Evolutionary conservation across 2,113 vertebrate genomes (phyloP).

Genomic region (Brachypteracias leptosomus): DNA sequence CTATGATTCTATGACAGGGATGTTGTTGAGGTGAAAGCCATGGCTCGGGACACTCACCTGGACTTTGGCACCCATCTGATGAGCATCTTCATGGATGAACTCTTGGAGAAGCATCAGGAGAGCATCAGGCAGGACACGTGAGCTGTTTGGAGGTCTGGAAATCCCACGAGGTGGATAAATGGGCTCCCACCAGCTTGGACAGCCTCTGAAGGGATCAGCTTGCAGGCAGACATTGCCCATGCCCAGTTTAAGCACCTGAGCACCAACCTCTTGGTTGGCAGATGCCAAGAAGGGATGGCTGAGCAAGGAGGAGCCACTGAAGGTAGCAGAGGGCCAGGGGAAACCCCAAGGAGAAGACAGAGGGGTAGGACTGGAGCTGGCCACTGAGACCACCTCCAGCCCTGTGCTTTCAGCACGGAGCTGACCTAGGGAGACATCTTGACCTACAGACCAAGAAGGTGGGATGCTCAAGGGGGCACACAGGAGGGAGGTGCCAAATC

Average conservation of each 20-base stretch:
- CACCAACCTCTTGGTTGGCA: neutral
- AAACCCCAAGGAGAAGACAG: neutral
- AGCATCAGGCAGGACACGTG: neutral
- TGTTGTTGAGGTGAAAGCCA: neutral
- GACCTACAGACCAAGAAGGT: neutral
- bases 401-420: neutral
- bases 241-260: neutral
- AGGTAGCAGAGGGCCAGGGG: neutral
- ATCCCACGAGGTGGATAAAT: neutral
- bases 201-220: neutral
- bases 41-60: neutral
- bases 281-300: neutral
- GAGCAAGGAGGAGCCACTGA: neutral
- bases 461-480: neutral
- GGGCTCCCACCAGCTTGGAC: neutral
- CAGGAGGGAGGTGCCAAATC: neutral
- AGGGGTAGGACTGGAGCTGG: neutral
- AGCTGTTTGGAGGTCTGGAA: neutral
- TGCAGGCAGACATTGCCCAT: neutral
- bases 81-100: neutral
- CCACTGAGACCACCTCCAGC: neutral
- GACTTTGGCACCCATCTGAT: neutral
- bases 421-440: neutral
- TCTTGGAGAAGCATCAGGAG: neutral
- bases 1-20: no score